Evolutionary conservation across 2,888 invertebrate genomes (phyloP), one percentile per base, ranked within the genome.

Genomic region (Pammene fasciana): DNA sequence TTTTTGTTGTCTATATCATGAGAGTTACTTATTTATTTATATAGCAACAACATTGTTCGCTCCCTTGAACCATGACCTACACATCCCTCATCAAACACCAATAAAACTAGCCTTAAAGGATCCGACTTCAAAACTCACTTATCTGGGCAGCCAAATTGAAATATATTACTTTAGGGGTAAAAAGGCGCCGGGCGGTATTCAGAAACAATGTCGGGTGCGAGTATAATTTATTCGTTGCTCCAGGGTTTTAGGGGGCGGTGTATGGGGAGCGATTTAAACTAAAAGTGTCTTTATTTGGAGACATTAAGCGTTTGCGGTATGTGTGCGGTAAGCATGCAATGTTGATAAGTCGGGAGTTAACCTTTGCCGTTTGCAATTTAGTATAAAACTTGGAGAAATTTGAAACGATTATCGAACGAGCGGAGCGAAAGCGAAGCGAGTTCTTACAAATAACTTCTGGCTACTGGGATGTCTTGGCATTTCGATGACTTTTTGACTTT

Each of bases 91-190:
- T 65, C 65, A 65, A 65, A 60, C 54, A 55, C 59, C 54, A 65
- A 65, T 70, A 70, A 70, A 65, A 70, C 65, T 70, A 70, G 38
- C 38, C 50, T 64, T 60, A 60, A 70, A 65, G 59, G 60, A 41
- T 54, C 54, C 59, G 54, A 62, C 68, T 68, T 68, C 68, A 65
- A 67, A 68, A 68, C 65, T 65, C 65, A 60, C 70, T 70, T 70
- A 70, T 70, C 70, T 43, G 57, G 50, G 38, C 18, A 18, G 18
- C 59, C 38, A 70, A 70, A 70, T 65, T 70, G 70, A 70, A 70
- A 70, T 60, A 70, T 70, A 70, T 70, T 60, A 60, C 70, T 64
- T 68, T 46, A 48, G 50, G 64, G 68, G 52, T 52, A 59, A 68
- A 68, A 68, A 65, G 64, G 52, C 68, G 55, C 41, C 18, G 60